Evolutionary conservation across 2,113 vertebrate species (phyloP).

Genomic region (Procapra przewalskii): DNA sequence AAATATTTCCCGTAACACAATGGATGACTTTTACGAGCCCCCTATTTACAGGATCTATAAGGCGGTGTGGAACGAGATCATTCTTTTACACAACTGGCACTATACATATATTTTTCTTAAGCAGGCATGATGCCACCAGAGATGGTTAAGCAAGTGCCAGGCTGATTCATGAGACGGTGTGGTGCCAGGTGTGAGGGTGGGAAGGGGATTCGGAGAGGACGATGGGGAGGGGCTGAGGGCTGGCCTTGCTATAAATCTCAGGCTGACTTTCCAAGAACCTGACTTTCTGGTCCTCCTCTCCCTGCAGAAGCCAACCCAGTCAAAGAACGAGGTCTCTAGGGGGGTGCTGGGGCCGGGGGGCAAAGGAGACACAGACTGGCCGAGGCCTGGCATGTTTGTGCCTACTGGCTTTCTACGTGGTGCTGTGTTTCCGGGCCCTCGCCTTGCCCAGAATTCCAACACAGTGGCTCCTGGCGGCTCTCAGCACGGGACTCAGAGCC

Average conservation of each 20-base stretch:
- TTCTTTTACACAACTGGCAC: neutral
- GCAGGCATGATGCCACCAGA: rapidly evolving
- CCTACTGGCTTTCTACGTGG: neutral
- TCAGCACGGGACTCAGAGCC: neutral
- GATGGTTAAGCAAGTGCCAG: neutral
- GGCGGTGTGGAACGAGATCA: neutral
- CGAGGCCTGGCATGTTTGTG: rapidly evolving
- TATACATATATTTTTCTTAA: neutral
- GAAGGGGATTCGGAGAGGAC: neutral
- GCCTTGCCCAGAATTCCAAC: neutral
- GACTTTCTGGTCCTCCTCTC: neutral
- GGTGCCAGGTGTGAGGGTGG: neutral
- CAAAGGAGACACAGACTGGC: neutral
- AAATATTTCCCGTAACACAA: neutral
- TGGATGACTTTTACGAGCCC: neutral
- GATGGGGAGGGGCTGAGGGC: neutral
- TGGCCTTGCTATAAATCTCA: neutral
- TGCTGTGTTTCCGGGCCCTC: neutral
- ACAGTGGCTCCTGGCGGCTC: neutral
- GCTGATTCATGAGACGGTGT: rapidly evolving
- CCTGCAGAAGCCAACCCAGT: neutral
- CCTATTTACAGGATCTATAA: neutral
- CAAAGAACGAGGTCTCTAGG: neutral
- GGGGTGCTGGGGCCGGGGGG: rapidly evolving
- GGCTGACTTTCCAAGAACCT: neutral